These are phyloP conservation scores for Cranoglanis bouderius DNA, from an alignment of 2,113 vertebrate genomes.

Conservation along the genomic window DNA sequence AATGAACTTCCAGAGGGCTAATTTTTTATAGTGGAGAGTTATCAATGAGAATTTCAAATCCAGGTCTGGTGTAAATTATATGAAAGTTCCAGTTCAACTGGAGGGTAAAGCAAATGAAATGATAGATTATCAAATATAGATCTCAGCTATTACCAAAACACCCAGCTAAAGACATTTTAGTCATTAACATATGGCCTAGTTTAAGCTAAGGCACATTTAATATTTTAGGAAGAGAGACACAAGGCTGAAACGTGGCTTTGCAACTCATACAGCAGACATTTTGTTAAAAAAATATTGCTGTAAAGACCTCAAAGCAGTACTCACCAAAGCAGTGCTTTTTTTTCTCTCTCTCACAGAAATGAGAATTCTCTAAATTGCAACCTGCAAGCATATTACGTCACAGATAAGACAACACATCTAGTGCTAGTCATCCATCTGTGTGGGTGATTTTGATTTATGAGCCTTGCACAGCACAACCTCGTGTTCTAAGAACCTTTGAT, in stretches of 20 bases:
- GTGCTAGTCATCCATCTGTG: conserved; percentile 43
- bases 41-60: conserved; percentile 3
- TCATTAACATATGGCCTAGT: background rate
- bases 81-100: background rate
- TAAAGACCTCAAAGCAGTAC: background rate
- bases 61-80: background rate
- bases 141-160: conserved; percentile 17
- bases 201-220: background rate
- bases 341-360: conserved; percentile 32
- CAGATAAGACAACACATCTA: conserved; percentile 34
- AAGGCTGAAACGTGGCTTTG: conserved; percentile 18
- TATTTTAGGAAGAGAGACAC: background rate
- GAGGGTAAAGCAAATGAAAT: background rate
- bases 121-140: conserved; percentile 6
- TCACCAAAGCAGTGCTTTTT: conserved; percentile 11
- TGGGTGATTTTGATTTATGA: conserved; percentile 41
- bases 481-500: conserved; percentile 14
- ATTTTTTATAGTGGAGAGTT: conserved; percentile 6
- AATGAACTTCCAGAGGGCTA: conserved; percentile 19
- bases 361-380: conserved; percentile 12
- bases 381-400: conserved; percentile 30
- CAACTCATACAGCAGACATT: background rate
- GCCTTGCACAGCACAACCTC: conserved; percentile 8
- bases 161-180: background rate
- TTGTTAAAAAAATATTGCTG: conserved; percentile 5